A percentile compares a stretch with the other conserved stretches of the same genome.
Evolutionary conservation across 2,888 invertebrate genomes (phyloP).

Genomic region (Meiosimyza platycephala): DNA sequence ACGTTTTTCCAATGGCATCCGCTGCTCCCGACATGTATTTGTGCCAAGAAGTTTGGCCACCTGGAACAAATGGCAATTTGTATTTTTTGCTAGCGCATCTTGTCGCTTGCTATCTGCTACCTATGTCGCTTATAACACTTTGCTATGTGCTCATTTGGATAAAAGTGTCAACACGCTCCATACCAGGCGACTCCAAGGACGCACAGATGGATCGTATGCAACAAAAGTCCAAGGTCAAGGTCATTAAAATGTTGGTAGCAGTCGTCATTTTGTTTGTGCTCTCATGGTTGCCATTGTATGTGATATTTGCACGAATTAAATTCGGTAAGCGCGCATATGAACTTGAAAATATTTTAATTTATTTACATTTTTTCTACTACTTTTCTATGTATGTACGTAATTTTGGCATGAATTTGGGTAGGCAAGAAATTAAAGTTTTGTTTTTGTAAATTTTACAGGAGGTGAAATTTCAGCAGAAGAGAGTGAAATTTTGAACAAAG

Average conservation of each 20-base stretch:
- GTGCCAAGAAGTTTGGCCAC: slow-evolving; percentile 89
- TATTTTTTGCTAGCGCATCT: slow-evolving; percentile 92
- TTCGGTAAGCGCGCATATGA: slow-evolving; percentile 73
- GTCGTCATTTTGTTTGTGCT: slow-evolving; percentile 93
- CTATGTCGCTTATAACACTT: slow-evolving; percentile 89
- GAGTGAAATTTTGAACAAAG: slow-evolving; percentile 81
- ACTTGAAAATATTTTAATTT: not conserved
- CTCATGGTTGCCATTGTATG: slow-evolving; percentile 93
- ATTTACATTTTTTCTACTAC: too few species aligned
- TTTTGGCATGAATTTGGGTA: too few species aligned
- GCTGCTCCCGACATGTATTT: slow-evolving; percentile 80
- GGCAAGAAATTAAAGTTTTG: too few species aligned
- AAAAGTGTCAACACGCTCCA: slow-evolving; percentile 87
- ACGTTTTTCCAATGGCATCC: slow-evolving; percentile 74
- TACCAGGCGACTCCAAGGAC: slow-evolving; percentile 91
- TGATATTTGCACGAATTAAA: slow-evolving; percentile 88
- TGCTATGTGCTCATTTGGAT: slow-evolving; percentile 94
- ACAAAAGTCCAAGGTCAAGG: slow-evolving; percentile 94
- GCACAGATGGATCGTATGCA: slow-evolving; percentile 93
- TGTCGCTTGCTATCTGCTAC: slow-evolving; percentile 89
- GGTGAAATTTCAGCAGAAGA: slow-evolving; percentile 77
- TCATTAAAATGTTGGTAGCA: slow-evolving; percentile 93
- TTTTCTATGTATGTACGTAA: too few species aligned
- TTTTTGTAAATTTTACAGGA: slow-evolving; percentile 44
- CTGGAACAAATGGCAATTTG: slow-evolving; percentile 81